Evolutionary conservation across 2,888 invertebrate species (phyloP).

Genomic region (Ormyrus pomaceus): DNA sequence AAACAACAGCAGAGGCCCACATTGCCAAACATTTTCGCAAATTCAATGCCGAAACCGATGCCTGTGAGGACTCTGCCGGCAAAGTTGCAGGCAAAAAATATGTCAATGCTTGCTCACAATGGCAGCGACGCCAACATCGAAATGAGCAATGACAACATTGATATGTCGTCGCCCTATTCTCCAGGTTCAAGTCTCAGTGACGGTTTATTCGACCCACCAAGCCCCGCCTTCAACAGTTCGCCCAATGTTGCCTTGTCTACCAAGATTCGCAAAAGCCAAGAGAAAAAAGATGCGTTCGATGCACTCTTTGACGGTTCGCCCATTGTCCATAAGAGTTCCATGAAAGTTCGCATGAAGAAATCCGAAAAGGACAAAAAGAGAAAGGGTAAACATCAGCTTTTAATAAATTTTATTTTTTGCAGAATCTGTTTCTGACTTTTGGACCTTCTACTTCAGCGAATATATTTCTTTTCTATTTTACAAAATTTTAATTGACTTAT

Average conservation of each 20-base stretch:
- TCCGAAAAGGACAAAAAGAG: constrained; percentile 76
- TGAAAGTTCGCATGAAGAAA: constrained; percentile 74
- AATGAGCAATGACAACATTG: constrained; percentile 79
- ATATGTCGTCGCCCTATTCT: constrained; percentile 91
- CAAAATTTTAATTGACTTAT: too few species aligned
- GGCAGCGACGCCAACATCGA: constrained; percentile 72
- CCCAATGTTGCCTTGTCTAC: constrained; percentile 66
- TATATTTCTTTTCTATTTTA: too few species aligned
- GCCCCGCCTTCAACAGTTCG: constrained; percentile 70
- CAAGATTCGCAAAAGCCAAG: constrained; percentile 64
- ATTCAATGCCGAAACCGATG: constrained; percentile 66
- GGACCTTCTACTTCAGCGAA: too few species aligned
- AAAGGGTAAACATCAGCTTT: constrained; percentile 59
- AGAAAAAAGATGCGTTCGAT: constrained; percentile 80
- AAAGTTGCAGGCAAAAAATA: constrained; percentile 65
- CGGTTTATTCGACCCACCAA: constrained; percentile 89
- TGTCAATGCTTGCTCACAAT: constrained; percentile 71
- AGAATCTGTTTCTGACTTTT: too few species aligned
- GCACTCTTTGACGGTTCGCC: constrained; percentile 81
- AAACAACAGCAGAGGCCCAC: constrained; percentile 66
- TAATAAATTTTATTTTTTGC: too few species aligned
- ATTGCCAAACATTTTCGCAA: constrained; percentile 68
- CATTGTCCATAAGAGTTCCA: constrained; percentile 72
- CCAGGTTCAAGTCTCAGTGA: constrained; percentile 93
- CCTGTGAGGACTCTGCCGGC: constrained; percentile 59